Percentiles rank a stretch among this genome's conserved stretches.
Evolutionary conservation across 2,113 vertebrate species (phyloP).

Genomic region (Micronycteris hirsuta): DNA sequence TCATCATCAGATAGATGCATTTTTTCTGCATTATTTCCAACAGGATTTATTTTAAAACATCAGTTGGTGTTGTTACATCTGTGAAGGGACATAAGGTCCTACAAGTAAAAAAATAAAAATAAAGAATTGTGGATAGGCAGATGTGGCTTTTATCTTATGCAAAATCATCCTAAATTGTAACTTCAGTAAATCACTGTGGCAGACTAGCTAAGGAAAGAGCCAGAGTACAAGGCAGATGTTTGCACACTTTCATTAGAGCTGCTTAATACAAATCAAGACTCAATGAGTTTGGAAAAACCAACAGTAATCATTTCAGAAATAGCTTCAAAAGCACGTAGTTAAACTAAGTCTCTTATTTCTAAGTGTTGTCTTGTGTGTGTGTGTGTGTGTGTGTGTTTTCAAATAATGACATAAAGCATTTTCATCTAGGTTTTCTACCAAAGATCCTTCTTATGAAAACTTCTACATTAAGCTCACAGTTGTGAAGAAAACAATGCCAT

Average conservation of each 20-base stretch:
- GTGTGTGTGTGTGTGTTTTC: background rate
- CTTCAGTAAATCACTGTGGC: background rate
- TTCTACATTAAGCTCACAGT: background rate
- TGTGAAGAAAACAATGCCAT: background rate
- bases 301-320: conserved; percentile 38
- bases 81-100: background rate
- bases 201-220: background rate
- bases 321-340: background rate
- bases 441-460: background rate
- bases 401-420: background rate
- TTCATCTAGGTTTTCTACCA: background rate
- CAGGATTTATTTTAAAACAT: background rate
- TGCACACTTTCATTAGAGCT: conserved; percentile 30
- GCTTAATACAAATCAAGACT: conserved; percentile 29
- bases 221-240: conserved; percentile 56
- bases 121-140: conserved; percentile 4
- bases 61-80: background rate
- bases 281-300: background rate
- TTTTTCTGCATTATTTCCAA: conserved; percentile 1
- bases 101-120: background rate
- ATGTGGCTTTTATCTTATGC: conserved; percentile 42
- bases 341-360: conserved; percentile 40
- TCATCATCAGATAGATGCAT: background rate
- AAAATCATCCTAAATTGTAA: conserved; percentile 56
- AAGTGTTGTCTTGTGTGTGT: rapidly evolving